Conservation (phyloP, 2,797 vertebrate genomes). For the Poeciliopsis paucimaculata region DNA sequence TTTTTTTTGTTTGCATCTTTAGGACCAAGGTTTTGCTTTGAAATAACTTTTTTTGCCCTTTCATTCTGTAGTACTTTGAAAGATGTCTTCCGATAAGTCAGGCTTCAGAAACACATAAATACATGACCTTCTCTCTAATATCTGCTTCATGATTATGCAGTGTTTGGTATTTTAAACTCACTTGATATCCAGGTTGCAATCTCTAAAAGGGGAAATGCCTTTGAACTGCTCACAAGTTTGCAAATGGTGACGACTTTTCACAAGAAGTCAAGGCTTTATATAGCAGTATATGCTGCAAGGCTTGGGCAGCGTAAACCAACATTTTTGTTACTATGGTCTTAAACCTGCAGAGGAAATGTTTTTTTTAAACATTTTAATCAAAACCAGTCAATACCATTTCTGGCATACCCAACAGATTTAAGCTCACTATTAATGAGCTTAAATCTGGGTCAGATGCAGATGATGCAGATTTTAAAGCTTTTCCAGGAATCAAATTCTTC, state of each 20-base stretch:
- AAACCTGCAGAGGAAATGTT: background rate
- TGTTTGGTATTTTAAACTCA: background rate
- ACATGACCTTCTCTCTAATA: background rate
- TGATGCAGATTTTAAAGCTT: background rate
- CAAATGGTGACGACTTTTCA: background rate
- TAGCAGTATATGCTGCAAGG: background rate
- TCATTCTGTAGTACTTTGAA: background rate
- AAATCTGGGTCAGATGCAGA: background rate
- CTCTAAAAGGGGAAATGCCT: conserved; percentile 15
- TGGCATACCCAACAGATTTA: background rate
- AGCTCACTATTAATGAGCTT: background rate
- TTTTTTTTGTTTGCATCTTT: background rate
- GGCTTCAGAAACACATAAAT: background rate
- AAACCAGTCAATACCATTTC: background rate
- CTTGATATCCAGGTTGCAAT: conserved; percentile 4
- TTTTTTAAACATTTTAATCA: background rate
- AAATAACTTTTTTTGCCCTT: background rate
- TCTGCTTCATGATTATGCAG: background rate
- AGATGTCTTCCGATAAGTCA: background rate
- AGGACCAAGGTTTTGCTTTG: background rate
- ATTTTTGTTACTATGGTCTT: background rate
- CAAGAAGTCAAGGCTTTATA: conserved; percentile 2
- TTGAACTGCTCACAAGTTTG: background rate
- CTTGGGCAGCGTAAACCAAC: background rate
- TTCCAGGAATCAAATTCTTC: background rate